Conservation (phyloP, 2,113 vertebrate genomes). For the Tiliqua scincoides region DNA sequence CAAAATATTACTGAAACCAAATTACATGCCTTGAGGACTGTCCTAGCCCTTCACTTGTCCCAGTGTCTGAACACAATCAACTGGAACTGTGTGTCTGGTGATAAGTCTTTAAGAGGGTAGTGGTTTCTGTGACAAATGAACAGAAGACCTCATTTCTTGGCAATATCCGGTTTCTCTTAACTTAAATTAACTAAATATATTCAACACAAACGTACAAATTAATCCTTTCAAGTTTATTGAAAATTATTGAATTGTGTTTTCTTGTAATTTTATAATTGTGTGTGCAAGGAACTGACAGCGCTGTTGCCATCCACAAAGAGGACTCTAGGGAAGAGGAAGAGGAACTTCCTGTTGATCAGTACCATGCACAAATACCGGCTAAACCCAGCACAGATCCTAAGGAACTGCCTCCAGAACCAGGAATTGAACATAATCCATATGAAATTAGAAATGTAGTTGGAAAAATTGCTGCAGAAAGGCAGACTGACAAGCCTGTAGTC, state of each 20-base stretch:
- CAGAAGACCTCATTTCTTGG: neutral
- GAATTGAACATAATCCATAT: constrained; percentile 7
- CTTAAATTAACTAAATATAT: too few species aligned
- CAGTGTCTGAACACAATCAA: neutral
- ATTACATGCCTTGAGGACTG: neutral
- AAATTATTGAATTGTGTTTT: constrained; percentile 5
- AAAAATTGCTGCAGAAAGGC: accelerated
- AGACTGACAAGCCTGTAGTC: neutral
- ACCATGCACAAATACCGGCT: neutral
- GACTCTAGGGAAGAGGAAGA: constrained; percentile 31
- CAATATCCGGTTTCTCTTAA: neutral
- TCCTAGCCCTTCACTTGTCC: neutral
- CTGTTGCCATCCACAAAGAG: constrained; percentile 24
- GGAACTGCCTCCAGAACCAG: constrained; percentile 5
- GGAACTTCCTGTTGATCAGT: constrained; percentile 26
- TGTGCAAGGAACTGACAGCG: constrained; percentile 53
- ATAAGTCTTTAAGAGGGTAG: neutral
- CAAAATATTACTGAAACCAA: neutral
- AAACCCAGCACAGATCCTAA: neutral
- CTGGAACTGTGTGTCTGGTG: neutral
- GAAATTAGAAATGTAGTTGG: neutral
- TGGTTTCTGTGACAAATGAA: neutral
- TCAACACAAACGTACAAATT: too few species aligned
- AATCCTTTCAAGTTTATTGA: too few species aligned
- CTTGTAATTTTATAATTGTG: neutral